These are phyloP conservation scores for Bathynomus jamesi DNA, from an alignment of 1,140 invertebrate species.

Conservation along the genomic window DNA sequence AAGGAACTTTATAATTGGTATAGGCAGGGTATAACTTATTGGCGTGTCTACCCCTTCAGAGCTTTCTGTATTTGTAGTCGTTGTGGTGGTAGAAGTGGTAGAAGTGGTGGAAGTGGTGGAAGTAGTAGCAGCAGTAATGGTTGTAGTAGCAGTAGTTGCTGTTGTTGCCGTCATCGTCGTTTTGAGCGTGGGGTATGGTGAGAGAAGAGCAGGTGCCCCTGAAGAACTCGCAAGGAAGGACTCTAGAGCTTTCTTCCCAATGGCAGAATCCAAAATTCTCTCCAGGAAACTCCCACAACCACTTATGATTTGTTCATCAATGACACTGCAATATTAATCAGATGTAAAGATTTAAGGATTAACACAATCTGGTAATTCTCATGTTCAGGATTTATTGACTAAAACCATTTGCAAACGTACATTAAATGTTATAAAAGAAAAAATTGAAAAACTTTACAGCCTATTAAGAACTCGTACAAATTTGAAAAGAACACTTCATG, in stretches of 20 bases:
- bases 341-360: background rate
- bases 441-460: background rate
- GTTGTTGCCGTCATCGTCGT: background rate
- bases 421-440: too few relatives aligned
- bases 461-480: too few relatives aligned
- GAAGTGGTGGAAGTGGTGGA: background rate
- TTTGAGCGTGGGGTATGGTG: constrained; percentile 12
- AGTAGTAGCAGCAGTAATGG: background rate
- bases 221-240: constrained; percentile 58
- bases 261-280: constrained; percentile 65
- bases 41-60: constrained; percentile 6
- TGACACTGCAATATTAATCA: constrained; percentile 34
- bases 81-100: background rate
- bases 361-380: too few relatives aligned
- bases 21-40: constrained; percentile 12
- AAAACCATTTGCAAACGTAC: too few relatives aligned
- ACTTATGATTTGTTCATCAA: constrained; percentile 49
- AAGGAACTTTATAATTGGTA: constrained; percentile 61
- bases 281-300: constrained; percentile 74
- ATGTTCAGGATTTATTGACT: too few relatives aligned
- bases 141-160: too few relatives aligned
- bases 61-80: background rate
- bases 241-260: constrained; percentile 69
- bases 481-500: too few relatives aligned
- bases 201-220: constrained; percentile 44